phyloP scores from a whole-genome alignment of 2,888 invertebrate species.

The Cheilosia impressa region DNA sequence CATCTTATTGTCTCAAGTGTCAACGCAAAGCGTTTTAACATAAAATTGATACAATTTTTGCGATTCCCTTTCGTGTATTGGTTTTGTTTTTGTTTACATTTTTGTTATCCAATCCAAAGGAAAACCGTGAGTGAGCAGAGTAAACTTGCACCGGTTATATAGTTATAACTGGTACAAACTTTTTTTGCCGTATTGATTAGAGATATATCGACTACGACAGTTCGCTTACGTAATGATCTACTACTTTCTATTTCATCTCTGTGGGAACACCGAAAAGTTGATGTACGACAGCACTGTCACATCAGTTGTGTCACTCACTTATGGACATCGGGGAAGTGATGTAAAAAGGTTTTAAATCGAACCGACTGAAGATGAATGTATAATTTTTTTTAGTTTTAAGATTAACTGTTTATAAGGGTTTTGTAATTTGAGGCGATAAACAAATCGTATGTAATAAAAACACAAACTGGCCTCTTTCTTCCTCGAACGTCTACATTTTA shows the following conservation, averaged over 20 bases:
- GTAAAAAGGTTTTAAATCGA: constrained; percentile 40
- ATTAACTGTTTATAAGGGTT: constrained; percentile 8
- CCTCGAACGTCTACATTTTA: constrained; percentile 7
- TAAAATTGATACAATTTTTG: constrained; percentile 24
- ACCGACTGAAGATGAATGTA: constrained; percentile 27
- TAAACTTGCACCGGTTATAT: constrained; percentile 24
- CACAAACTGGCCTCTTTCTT: not conserved
- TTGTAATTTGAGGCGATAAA: constrained; percentile 16
- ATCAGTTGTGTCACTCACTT: constrained; percentile 38
- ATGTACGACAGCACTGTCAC: constrained; percentile 20
- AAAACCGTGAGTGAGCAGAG: constrained; percentile 21
- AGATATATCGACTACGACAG: constrained; percentile 35
- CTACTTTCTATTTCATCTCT: constrained; percentile 71
- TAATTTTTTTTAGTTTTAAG: not conserved
- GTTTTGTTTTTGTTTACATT: constrained; percentile 44
- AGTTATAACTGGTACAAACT: constrained; percentile 9
- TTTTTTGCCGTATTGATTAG: constrained; percentile 49
- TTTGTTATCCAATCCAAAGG: constrained; percentile 30
- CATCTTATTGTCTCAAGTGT: not conserved
- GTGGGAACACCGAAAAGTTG: constrained; percentile 6
- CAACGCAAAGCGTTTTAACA: constrained; percentile 7
- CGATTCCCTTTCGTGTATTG: not conserved
- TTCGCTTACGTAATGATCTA: constrained; percentile 65
- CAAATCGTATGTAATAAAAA: not conserved
- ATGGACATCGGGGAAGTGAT: constrained; percentile 61